Conservation (phyloP, 2,888 invertebrate genomes). For the Trichacis sp. region DNA sequence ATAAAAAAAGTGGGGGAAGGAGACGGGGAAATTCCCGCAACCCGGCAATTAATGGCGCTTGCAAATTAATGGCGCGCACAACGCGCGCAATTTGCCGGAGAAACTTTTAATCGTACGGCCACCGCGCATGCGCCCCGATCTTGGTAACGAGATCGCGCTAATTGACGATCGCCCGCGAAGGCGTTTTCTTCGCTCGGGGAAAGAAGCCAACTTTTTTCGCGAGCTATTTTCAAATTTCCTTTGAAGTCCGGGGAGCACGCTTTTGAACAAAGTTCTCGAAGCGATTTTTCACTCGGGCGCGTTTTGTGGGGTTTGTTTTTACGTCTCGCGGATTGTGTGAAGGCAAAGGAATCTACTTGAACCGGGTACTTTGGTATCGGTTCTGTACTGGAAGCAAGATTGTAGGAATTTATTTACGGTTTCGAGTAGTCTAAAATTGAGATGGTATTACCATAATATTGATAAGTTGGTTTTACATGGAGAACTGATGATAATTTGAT, state of each 20-base stretch:
- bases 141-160: slow-evolving; percentile 29
- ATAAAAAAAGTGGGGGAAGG: slow-evolving; percentile 12
- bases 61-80: slow-evolving; percentile 39
- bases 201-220: not conserved
- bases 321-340: no score
- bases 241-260: not conserved
- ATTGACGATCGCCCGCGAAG: slow-evolving; percentile 26
- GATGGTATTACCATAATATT: no score
- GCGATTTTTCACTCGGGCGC: not conserved
- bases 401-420: no score
- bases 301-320: no score
- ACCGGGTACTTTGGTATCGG: no score
- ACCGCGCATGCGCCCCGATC: slow-evolving; percentile 6
- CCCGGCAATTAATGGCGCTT: slow-evolving; percentile 41
- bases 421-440: no score
- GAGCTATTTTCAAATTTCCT: not conserved
- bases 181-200: not conserved
- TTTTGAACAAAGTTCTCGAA: not conserved
- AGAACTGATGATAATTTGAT: no score
- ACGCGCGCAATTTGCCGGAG: slow-evolving; percentile 35
- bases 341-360: no score
- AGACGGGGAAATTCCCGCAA: slow-evolving; percentile 31
- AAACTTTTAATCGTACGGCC: slow-evolving; percentile 41
- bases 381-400: no score
- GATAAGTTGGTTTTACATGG: no score